Evolutionary conservation across 2,797 vertebrate species (phyloP), one percentile per base, ranked within the genome.

Genomic region (Gadopsis marmoratus): DNA sequence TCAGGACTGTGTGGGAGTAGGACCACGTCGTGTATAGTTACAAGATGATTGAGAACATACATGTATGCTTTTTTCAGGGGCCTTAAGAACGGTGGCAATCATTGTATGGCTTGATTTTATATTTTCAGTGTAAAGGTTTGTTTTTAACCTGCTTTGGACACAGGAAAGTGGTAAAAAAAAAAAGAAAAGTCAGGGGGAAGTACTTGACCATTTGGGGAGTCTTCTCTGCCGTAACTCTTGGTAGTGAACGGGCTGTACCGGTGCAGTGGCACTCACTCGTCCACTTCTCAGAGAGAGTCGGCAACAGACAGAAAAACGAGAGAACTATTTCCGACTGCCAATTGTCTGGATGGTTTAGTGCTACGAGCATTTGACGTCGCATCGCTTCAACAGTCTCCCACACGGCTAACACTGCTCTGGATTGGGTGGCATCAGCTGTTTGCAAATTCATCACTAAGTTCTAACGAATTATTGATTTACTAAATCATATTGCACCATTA

Each of bases 361-460:
- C 12, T 56, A 23, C 6, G 10, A 60, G 17, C 8, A 17, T 6
- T 53, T 7, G 0, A 37, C 8, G 0, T 7, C 5, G 5, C 10
- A 26, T 41, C 74, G 47, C 71, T 74, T 76, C 16, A 71, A 19
- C 33, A 58, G 23, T 19, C 33, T 69, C 45, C n/a, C 2, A 14
- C 41, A 37, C 53, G 19, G 5, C 43, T 1, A 10, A 53, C 13
- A 50, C 53, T 45, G 56, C 14, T 58, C 10, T 65, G 33, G 37
- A 51, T 47, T 55, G 47, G 19, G 29, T 45, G 26, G 51, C 74
- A 76, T 78, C 78, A 75, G 71, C 48, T 78, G 29, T 61, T 62
- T 8, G 43, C 78, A 16, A 73, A 84, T 37, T 3, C 17, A 16
- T 37, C 43, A 13, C 31, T 6, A 6, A n/a, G 12, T 62, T 43